Conservation (phyloP, 2,113 vertebrate genomes). For the Bungarus multicinctus region DNA sequence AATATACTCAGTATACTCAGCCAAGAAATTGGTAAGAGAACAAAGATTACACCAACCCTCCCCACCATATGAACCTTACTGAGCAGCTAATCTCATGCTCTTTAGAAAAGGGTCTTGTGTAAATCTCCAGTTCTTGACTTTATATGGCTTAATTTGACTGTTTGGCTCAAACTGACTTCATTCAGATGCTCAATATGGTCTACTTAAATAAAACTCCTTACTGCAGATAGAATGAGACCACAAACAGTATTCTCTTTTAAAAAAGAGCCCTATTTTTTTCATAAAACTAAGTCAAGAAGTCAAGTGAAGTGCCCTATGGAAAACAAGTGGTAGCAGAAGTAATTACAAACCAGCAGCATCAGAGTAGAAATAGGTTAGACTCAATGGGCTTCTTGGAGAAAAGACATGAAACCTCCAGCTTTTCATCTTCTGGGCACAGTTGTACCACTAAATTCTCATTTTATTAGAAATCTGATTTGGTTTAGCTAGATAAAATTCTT, state of each 20-base stretch:
- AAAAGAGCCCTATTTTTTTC: background rate
- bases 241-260: background rate
- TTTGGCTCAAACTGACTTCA: background rate
- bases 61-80: background rate
- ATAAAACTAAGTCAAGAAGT: background rate
- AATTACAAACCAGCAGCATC: background rate
- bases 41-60: background rate
- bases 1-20: background rate
- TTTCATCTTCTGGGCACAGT: background rate
- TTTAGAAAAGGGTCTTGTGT: background rate
- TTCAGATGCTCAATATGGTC: background rate
- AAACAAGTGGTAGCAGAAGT: background rate
- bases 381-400: background rate
- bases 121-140: background rate
- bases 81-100: background rate
- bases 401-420: background rate
- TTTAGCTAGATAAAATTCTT: background rate
- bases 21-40: background rate
- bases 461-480: background rate
- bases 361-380: background rate
- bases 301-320: background rate
- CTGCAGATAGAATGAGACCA: background rate
- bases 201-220: background rate
- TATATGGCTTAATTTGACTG: background rate
- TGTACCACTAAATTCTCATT: background rate